Evolutionary conservation across 1,140 invertebrate species (phyloP), one percentile per base, ranked within the genome.

Genomic region (Diabrotica virgifera): DNA sequence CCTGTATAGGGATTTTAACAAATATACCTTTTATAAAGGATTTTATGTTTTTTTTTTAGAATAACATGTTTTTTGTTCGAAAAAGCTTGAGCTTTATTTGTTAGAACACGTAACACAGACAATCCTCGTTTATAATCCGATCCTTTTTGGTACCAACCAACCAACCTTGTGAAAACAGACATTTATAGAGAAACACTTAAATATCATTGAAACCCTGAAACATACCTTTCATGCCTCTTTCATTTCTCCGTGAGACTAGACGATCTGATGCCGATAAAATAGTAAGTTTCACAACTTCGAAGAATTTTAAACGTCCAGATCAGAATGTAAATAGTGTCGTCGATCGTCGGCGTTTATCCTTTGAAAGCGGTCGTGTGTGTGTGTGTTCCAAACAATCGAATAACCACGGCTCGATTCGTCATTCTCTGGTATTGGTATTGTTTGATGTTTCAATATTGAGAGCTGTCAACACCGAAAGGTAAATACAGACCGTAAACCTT

Each of bases 261-360:
- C 40, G 40, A 46, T 46, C 4, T 46, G n/a, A 46, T 46, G 40
- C 40, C 40, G 40, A 46, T 46, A 46, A 46, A 46, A 46, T 46
- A 46, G 40, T 46, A 46, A 46, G 40, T 46, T 46, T 46, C 40
- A 46, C 40, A 46, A 57, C 24, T 36, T 57, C 36, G 24, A 37
- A 57, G 55, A 57, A 57, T 57, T 57, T 57, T 57, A 57, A 57
- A 57, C 55, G 55, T 57, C 55, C 55, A 55, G 53, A 55, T 55
- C 53, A 55, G 53, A 55, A 55, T 55, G 53, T 55, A 55, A 55
- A 55, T 35, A 55, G n/a, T 55, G 53, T 55, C 12, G 53, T 55
- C 53, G 55, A 36, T 46, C 55, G 36, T 57, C 35, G 35, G 35
- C 55, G 37, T 57, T 57, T n/a, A 36, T 36, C 55, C 55, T 57